Evolutionary conservation across 1,140 invertebrate species (phyloP).

Genomic region (Stenopsyche tienmushanensis): DNA sequence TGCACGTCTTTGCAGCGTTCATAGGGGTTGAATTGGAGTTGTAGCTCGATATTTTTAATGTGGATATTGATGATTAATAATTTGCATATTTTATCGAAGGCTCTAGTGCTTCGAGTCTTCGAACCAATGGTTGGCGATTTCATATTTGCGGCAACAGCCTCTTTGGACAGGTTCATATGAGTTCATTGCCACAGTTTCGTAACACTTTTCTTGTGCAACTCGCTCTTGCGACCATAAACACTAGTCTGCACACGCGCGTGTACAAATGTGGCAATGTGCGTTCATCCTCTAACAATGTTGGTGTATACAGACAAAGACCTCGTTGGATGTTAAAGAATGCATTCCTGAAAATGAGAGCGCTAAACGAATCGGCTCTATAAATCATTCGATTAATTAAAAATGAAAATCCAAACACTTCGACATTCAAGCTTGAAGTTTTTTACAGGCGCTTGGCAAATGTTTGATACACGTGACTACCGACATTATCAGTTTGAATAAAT

Average conservation of each 20-base stretch:
- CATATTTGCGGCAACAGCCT: constrained; percentile 11
- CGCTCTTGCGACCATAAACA: constrained; percentile 41
- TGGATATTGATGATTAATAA: background rate
- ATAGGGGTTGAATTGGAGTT: too few species aligned
- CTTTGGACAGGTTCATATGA: constrained; percentile 47
- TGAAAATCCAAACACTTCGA: background rate
- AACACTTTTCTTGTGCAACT: constrained; percentile 57
- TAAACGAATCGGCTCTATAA: too few species aligned
- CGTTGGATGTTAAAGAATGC: background rate
- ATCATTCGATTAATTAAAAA: background rate
- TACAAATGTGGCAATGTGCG: background rate
- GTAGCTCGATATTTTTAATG: too few species aligned
- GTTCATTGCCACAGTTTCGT: constrained; percentile 60
- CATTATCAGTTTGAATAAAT: too few species aligned
- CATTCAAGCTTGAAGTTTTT: too few species aligned
- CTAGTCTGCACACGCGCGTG: background rate
- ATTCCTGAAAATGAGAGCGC: too few species aligned
- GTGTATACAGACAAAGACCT: too few species aligned
- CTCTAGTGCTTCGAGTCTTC: background rate
- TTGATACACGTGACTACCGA: too few species aligned
- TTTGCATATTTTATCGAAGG: background rate
- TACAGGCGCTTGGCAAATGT: too few species aligned
- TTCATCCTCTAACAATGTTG: background rate
- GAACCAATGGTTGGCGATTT: background rate
- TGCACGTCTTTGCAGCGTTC: too few species aligned